A percentile compares a stretch with the other conserved stretches of the same genome.
phyloP scores from a whole-genome alignment of 92 coral and sea anemone species.

The Actinostola sp. region DNA sequence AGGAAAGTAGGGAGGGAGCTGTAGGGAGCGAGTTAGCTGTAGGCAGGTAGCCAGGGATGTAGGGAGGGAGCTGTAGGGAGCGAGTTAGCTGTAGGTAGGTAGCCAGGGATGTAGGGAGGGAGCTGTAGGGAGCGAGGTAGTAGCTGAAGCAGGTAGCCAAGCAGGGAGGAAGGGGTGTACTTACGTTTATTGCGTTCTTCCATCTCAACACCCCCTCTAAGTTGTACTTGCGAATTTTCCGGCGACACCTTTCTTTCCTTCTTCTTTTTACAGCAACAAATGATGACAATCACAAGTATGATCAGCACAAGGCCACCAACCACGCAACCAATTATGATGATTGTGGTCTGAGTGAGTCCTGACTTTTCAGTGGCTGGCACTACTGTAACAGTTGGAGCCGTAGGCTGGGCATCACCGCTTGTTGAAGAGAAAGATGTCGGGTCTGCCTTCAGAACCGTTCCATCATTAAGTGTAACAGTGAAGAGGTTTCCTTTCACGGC shows the following conservation, averaged over 20 bases:
- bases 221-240: conserved; percentile 26
- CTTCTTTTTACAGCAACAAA: conserved; percentile 53
- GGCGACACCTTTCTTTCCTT: conserved; percentile 48
- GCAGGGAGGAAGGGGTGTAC: not conserved
- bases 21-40: too few relatives aligned
- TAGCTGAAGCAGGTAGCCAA: not conserved
- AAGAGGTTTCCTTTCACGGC: conserved; percentile 48
- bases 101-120: too few relatives aligned
- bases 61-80: too few relatives aligned
- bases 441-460: conserved; percentile 44
- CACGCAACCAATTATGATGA: conserved; percentile 69
- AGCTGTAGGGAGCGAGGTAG: not conserved
- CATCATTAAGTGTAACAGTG: conserved; percentile 48
- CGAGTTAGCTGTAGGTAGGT: too few relatives aligned
- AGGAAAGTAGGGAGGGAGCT: too few relatives aligned
- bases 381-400: conserved; percentile 4
- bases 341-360: conserved; percentile 50
- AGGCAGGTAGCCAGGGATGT: too few relatives aligned
- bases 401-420: conserved; percentile 2
- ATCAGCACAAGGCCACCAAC: conserved; percentile 50
- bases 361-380: conserved; percentile 20
- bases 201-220: conserved; percentile 63
- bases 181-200: conserved; percentile 37
- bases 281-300: conserved; percentile 44
- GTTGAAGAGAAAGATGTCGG: conserved; percentile 47